Evolutionary conservation across 2,113 vertebrate species (phyloP).

Genomic region (Columbina picui): DNA sequence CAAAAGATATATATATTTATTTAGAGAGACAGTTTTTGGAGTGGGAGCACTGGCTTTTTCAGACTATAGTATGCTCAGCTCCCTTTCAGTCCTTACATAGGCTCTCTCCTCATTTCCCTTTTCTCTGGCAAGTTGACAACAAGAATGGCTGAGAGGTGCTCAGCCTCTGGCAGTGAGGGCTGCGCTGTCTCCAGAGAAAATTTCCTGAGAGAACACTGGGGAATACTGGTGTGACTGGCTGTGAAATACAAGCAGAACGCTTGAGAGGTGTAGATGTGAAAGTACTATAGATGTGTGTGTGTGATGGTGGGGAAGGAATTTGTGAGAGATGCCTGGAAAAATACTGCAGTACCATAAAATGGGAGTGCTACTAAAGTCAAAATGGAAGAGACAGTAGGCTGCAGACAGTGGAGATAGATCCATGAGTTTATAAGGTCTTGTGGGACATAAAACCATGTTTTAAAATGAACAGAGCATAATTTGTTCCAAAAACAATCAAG

Average conservation of each 20-base stretch:
- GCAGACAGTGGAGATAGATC: neutral
- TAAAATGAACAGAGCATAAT: neutral
- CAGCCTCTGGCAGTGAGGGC: neutral
- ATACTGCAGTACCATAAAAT: neutral
- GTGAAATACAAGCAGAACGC: neutral
- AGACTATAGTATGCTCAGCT: neutral
- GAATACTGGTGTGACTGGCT: neutral
- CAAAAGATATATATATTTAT: neutral
- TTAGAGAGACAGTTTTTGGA: neutral
- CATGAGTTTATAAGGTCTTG: neutral
- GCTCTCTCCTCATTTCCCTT: neutral
- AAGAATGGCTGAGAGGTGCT: neutral
- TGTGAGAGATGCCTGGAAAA: neutral
- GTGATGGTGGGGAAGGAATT: neutral
- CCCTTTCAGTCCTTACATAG: neutral
- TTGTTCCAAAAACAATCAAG: neutral
- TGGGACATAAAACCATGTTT: neutral
- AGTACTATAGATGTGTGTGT: neutral
- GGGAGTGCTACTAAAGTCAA: neutral
- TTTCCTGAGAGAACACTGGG: neutral
- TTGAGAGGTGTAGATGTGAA: neutral
- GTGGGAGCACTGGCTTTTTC: neutral
- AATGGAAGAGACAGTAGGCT: neutral
- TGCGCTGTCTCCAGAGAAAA: neutral
- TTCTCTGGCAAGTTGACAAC: neutral